Conservation (phyloP, 1,140 invertebrate genomes). For the Tetramorium alpestre region DNA sequence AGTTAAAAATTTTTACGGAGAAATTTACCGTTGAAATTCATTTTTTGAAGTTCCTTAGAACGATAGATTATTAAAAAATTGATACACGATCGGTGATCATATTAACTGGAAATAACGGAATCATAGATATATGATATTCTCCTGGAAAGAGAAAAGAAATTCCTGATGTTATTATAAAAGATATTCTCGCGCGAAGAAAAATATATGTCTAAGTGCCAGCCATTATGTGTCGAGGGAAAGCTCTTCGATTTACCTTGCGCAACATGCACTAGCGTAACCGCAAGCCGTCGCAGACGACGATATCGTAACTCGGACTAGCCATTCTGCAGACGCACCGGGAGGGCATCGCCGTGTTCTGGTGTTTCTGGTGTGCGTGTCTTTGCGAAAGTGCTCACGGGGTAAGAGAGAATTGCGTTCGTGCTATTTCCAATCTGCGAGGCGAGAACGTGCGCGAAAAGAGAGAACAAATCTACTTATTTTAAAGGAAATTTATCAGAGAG, state of each 20-base stretch:
- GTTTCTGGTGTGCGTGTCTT: conserved; percentile 20
- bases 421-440: conserved; percentile 21
- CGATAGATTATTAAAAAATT: not conserved
- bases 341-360: conserved; percentile 10
- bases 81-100: not conserved
- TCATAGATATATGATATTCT: not conserved
- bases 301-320: conserved; percentile 39
- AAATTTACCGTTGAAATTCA: not conserved
- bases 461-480: not conserved
- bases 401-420: conserved; percentile 1
- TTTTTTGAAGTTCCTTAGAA: not conserved
- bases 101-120: not conserved
- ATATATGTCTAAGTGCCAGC: not conserved
- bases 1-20: not conserved
- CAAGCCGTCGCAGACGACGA: conserved; percentile 15
- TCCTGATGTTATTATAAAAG: not conserved
- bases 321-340: conserved; percentile 31
- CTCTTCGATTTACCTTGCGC: conserved; percentile 29
- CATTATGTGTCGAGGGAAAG: conserved; percentile 2
- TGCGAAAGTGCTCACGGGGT: not conserved
- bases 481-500: not conserved
- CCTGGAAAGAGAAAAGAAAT: not conserved
- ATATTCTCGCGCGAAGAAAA: not conserved
- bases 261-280: conserved; percentile 8
- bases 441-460: not conserved